Percentiles rank a stretch among this genome's conserved stretches.
phyloP scores from a whole-genome alignment of 2,113 vertebrate species.

The Propithecus coquereli region DNA sequence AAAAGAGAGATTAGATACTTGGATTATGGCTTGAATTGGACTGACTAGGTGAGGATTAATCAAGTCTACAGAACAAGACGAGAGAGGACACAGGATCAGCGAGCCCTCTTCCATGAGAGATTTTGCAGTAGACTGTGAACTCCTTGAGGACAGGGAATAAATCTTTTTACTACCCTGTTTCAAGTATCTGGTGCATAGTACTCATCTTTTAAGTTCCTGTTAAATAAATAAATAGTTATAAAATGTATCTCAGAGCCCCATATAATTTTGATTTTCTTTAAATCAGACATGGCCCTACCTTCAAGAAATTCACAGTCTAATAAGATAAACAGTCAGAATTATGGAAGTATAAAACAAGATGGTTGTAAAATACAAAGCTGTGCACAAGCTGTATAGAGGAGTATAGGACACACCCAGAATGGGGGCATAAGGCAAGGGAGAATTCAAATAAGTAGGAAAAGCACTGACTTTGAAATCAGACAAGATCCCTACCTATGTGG shows the following conservation, averaged over 20 bases:
- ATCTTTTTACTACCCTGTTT: neutral
- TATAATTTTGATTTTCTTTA: neutral
- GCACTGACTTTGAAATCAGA: neutral
- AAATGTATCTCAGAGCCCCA: neutral
- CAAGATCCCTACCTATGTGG: neutral
- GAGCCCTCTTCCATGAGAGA: neutral
- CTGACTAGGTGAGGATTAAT: neutral
- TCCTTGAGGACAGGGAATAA: neutral
- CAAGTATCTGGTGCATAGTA: neutral
- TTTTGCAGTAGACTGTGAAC: neutral
- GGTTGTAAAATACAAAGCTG: neutral
- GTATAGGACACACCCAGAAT: neutral
- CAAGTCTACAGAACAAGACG: neutral
- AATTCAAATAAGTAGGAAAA: neutral
- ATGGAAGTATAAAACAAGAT: neutral
- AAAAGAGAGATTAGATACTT: conserved; percentile 39
- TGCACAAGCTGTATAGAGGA: neutral
- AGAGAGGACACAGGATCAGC: neutral
- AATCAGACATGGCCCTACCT: neutral
- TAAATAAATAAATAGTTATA: conserved; percentile 6
- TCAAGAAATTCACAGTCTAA: neutral
- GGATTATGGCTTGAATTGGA: neutral
- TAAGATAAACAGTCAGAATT: neutral
- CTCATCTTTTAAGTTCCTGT: neutral
- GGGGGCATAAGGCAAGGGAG: neutral